Conservation (phyloP, 2,797 vertebrate species). For the Neosilurus hyrtlii region DNA sequence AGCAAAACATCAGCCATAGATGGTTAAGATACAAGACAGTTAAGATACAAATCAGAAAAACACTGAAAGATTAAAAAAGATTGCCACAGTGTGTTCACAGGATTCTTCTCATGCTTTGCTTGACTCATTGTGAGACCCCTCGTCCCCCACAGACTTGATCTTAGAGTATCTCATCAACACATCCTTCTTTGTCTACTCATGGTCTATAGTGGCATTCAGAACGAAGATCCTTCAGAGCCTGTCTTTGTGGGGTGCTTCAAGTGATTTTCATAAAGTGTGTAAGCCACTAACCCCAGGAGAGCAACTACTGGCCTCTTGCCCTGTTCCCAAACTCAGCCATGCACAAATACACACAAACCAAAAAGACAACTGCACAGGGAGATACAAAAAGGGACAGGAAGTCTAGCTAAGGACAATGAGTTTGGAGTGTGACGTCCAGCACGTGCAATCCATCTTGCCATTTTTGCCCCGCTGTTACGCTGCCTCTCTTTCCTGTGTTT, state of each 20-base stretch:
- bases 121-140: neutral
- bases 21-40: neutral
- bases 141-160: neutral
- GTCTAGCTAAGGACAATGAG: slow-evolving; percentile 47
- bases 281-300: slow-evolving; percentile 45
- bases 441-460: slow-evolving; percentile 33
- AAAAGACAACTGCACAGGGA: slow-evolving; percentile 46
- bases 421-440: slow-evolving; percentile 34
- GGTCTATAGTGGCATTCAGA: slow-evolving; percentile 11
- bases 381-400: slow-evolving; percentile 49
- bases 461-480: slow-evolving; percentile 4
- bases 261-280: slow-evolving; percentile 41
- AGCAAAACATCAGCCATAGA: neutral
- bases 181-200: neutral
- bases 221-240: slow-evolving; percentile 20
- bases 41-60: neutral
- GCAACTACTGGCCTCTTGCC: slow-evolving; percentile 41
- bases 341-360: slow-evolving; percentile 24
- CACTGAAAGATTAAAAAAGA: neutral
- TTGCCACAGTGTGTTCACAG: neutral
- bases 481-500: slow-evolving; percentile 2
- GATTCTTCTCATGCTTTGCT: slow-evolving; percentile 10
- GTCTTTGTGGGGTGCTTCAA: slow-evolving; percentile 40
- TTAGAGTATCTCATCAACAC: neutral
- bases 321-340: slow-evolving; percentile 53